A percentile compares a stretch with the other conserved stretches of the same genome.
These are phyloP conservation scores for Zoanthus sociatus DNA, from an alignment of 92 coral and sea anemone genomes.

Conservation along the genomic window DNA sequence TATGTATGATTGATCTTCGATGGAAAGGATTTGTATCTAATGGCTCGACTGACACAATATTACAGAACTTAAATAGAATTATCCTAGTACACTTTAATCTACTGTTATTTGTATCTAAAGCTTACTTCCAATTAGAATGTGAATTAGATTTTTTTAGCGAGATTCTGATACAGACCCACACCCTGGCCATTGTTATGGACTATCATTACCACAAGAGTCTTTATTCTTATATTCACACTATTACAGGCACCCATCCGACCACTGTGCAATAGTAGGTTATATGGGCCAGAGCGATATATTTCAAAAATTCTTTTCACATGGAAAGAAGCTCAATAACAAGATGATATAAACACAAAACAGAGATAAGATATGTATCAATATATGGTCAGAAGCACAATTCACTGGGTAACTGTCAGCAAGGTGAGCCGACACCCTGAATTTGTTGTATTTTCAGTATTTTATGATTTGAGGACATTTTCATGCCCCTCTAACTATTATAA, in stretches of 20 bases:
- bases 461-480: no score
- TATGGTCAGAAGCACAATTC: no score
- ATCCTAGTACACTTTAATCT: neutral
- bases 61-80: neutral
- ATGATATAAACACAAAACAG: no score
- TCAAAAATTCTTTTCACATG: neutral
- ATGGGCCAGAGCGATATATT: neutral
- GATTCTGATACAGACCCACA: neutral
- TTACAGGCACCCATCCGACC: slow-evolving; percentile 8
- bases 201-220: neutral
- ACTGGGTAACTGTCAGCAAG: no score
- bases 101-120: slow-evolving; percentile 2
- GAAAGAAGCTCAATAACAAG: neutral
- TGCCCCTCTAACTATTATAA: no score
- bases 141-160: neutral
- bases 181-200: neutral
- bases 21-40: slow-evolving; percentile 3
- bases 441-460: no score
- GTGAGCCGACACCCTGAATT: no score
- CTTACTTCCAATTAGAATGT: neutral
- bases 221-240: neutral
- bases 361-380: no score
- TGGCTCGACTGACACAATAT: neutral
- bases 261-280: neutral
- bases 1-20: neutral